Evolutionary conservation across 2,113 vertebrate genomes (phyloP), one percentile per base, ranked within the genome.

Genomic region (Pachypanchax playfairii): DNA sequence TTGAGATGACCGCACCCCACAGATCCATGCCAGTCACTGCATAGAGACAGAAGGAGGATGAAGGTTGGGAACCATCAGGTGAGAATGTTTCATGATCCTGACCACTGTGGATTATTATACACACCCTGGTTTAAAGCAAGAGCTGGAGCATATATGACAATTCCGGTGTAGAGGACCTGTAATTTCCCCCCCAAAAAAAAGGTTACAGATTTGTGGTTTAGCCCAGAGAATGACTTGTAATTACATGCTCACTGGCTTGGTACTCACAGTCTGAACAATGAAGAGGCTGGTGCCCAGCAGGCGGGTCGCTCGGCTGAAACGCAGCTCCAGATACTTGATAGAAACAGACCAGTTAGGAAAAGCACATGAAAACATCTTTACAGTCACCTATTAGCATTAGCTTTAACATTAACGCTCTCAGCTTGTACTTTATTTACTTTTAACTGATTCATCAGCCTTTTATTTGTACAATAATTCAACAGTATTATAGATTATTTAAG

Each of bases 101-200:
- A 63, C 49, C 8, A 2, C 10, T 20, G 49, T 48, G 29, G 21
- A 36, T 21, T 52, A n/a, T n/a, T n/a, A n/a, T 8, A 54, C 54
- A 15, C 69, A 97, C 96, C 97, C 94, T 98, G 96, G 89, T 95
- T 98, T 85, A 99, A 88, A 75, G 97, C 96, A 65, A 99, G 91
- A 52, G 97, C 96, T 63, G 97, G 97, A 52, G 94, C 92, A 60
- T 98, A 99, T 87, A 99, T 98, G 69, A 96, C 96, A 51, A 98
- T 94, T 73, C 97, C 97, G 43, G 96, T 98, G 75, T 98, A 98
- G 58, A 96, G 87, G 60, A 93, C 88, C 97, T 98, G 85, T 35
- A 4, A 62, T 44, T 72, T 29, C n/a, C n/a, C n/a, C n/a, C n/a
- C n/a, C 38, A 15, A 35, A 1, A 18, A 38, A 60, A 14, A 3